phyloP scores from a whole-genome alignment of 2,113 vertebrate genomes.

The Bambusicola thoracicus region DNA sequence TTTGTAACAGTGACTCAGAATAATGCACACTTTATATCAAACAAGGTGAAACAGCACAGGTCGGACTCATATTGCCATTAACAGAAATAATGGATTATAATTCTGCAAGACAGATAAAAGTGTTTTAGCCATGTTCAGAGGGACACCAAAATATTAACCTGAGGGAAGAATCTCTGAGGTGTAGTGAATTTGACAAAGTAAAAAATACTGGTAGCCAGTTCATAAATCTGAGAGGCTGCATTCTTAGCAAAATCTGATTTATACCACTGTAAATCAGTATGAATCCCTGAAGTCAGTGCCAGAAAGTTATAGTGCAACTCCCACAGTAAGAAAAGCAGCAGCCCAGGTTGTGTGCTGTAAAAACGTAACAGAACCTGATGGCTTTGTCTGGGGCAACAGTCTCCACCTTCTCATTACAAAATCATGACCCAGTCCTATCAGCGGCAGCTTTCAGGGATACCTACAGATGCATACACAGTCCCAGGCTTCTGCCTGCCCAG shows the following conservation, averaged over 20 bases:
- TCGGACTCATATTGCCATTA: not conserved
- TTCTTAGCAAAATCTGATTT: not conserved
- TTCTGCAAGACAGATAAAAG: not conserved
- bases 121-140: not conserved
- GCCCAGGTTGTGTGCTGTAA: fast-evolving
- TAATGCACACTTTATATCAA: not conserved
- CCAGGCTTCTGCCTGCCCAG: not conserved
- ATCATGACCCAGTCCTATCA: not conserved
- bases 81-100: not conserved
- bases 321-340: not conserved
- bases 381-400: not conserved
- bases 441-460: not conserved
- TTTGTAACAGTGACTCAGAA: not conserved
- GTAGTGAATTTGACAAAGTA: not conserved
- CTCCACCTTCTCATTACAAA: not conserved
- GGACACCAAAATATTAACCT: not conserved
- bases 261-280: not conserved
- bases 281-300: not conserved
- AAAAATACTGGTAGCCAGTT: not conserved
- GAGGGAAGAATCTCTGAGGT: not conserved
- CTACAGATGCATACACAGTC: not conserved
- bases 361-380: not conserved
- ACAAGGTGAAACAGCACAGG: not conserved
- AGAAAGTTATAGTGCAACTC: not conserved
- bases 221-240: not conserved